These are phyloP conservation scores for Leptopilina myrica DNA, from an alignment of 2,888 invertebrate species.

Conservation along the genomic window DNA sequence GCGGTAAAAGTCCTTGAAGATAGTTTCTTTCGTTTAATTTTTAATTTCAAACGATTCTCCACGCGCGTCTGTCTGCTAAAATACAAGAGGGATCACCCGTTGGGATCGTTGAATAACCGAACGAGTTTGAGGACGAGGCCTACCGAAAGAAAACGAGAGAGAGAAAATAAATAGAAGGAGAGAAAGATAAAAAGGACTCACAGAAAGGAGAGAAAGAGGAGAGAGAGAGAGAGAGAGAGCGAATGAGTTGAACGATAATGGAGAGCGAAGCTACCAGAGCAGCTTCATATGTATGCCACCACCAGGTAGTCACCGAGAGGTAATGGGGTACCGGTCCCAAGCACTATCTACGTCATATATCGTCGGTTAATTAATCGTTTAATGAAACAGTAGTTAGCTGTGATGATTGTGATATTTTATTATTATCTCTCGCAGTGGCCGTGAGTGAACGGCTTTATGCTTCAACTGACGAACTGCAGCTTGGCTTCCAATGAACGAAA, in stretches of 20 bases:
- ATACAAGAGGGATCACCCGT: slow-evolving; percentile 54
- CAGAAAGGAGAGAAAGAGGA: slow-evolving; percentile 41
- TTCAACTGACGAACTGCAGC: slow-evolving; percentile 33
- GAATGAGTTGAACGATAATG: slow-evolving; percentile 43
- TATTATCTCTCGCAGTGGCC: slow-evolving; percentile 62
- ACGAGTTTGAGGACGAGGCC: slow-evolving; percentile 44
- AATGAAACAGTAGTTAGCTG: slow-evolving; percentile 75
- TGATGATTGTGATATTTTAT: slow-evolving; percentile 74
- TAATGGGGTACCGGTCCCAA: slow-evolving; percentile 49
- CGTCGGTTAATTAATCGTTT: slow-evolving; percentile 74
- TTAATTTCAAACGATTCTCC: slow-evolving; percentile 68
- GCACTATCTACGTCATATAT: slow-evolving; percentile 71
- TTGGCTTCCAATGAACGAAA: slow-evolving; percentile 46
- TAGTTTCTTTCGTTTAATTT: slow-evolving; percentile 53
- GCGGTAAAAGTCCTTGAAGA: slow-evolving; percentile 32
- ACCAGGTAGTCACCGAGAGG: slow-evolving; percentile 41
- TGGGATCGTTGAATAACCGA: slow-evolving; percentile 43
- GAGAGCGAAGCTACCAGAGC: slow-evolving; percentile 42
- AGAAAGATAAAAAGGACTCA: slow-evolving; percentile 20
- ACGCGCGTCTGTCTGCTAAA: slow-evolving; percentile 60
- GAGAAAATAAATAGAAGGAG: slow-evolving; percentile 43
- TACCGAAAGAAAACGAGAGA: slow-evolving; percentile 45
- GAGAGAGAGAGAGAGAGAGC: slow-evolving; percentile 43
- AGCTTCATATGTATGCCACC: slow-evolving; percentile 19
- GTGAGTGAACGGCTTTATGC: slow-evolving; percentile 39